These are phyloP conservation scores for Synanthedon andrenaeformis DNA, from an alignment of 2,888 invertebrate genomes.

Conservation along the genomic window DNA sequence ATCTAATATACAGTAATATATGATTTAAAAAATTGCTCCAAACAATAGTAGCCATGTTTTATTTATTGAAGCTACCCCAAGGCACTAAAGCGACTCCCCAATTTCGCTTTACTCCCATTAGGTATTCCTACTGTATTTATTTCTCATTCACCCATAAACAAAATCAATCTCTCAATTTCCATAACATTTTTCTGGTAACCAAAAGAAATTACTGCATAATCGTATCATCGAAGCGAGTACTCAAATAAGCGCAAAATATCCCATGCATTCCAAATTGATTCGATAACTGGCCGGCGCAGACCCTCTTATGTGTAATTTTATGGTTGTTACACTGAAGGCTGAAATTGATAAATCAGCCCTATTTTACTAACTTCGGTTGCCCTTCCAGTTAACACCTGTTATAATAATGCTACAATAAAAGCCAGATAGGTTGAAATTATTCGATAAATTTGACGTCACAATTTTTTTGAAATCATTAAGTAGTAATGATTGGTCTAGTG, in stretches of 20 bases:
- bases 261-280: slow-evolving; percentile 54
- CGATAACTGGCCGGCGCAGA: slow-evolving; percentile 39
- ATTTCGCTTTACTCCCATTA: too few relatives aligned
- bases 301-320: slow-evolving; percentile 44
- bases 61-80: too few relatives aligned
- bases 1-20: too few relatives aligned
- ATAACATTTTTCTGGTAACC: slow-evolving; percentile 6
- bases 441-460: too few relatives aligned
- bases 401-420: too few relatives aligned
- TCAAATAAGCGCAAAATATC: slow-evolving; percentile 39
- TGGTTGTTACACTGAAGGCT: slow-evolving; percentile 30
- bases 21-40: too few relatives aligned
- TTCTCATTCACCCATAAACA: neutral
- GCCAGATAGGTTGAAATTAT: too few relatives aligned
- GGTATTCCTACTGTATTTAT: neutral
- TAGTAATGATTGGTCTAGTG: too few relatives aligned
- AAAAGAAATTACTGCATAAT: slow-evolving; percentile 27
- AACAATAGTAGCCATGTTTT: too few relatives aligned
- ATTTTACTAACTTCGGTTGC: slow-evolving; percentile 28
- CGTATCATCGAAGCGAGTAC: slow-evolving; percentile 22
- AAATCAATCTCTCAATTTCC: neutral
- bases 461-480: too few relatives aligned
- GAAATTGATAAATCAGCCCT: slow-evolving; percentile 8
- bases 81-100: too few relatives aligned
- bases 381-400: slow-evolving; percentile 10